A percentile compares a stretch with the other conserved stretches of the same genome.
phyloP scores from a whole-genome alignment of 2,113 vertebrate species.

The Brachypodius melanocephalos region DNA sequence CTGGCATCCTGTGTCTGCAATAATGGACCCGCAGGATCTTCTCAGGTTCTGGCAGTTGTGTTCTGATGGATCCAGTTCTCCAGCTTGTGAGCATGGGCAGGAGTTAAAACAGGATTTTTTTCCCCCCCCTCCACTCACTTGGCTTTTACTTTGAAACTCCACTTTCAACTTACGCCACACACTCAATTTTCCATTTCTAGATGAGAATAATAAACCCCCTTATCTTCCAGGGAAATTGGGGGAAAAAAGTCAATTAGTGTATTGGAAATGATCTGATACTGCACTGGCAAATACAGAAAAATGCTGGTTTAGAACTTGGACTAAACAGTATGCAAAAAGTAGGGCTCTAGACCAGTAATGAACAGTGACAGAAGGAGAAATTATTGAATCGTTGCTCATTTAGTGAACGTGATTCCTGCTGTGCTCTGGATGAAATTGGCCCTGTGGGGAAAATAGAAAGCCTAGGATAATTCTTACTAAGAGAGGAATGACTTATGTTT shows the following conservation, averaged over 20 bases:
- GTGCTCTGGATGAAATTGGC: slow-evolving; percentile 4
- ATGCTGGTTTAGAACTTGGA: neutral
- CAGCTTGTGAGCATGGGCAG: neutral
- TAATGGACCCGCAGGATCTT: neutral
- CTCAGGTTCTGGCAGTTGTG: neutral
- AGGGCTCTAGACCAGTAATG: slow-evolving; percentile 22
- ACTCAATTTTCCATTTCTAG: neutral
- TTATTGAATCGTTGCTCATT: slow-evolving; percentile 42
- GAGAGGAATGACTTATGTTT: neutral
- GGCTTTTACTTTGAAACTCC: neutral
- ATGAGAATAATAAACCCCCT: neutral
- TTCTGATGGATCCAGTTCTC: neutral
- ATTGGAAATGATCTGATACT: neutral
- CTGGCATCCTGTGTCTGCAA: neutral
- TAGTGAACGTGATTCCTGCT: slow-evolving; percentile 14
- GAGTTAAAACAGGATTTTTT: neutral
- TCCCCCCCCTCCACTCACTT: neutral
- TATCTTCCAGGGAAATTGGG: neutral
- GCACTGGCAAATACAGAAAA: neutral
- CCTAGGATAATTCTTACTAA: neutral
- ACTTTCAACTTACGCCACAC: neutral
- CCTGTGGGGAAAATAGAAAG: slow-evolving; percentile 22
- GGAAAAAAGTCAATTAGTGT: neutral
- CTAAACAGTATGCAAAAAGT: slow-evolving; percentile 14
- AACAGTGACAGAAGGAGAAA: slow-evolving; percentile 49